Base-by-base conservation (phyloP, 2,888 invertebrate genomes). In the Nezara viridula region DNA sequence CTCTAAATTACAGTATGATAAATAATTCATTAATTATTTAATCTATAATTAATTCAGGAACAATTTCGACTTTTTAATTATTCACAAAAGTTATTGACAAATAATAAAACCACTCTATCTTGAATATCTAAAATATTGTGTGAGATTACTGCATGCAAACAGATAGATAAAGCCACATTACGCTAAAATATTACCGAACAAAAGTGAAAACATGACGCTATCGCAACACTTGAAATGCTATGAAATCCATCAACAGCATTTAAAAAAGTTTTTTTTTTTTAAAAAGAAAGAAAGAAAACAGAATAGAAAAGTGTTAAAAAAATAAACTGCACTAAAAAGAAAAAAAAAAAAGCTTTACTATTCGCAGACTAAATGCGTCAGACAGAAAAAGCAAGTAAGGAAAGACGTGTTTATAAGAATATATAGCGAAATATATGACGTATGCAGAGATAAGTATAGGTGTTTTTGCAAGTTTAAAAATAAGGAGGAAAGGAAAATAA, bases 361-460 rank as follows among this genome's bases (percentile, higher is more conserved):
- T 73, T 73, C 66, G 66, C 37, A 73, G 66, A 73, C 44, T n/a
- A 81, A 81, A 47, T 81, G 81, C 81, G 81, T 81, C 81, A 81
- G 81, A 81, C 81, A 81, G 81, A 81, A 81, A 81, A 81, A 81
- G 44, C 37, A 40, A 81, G 44, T 44, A 47, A 81, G 40, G n/a
- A 44, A 44, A 81, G 81, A 44, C 40, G 44, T 77, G 77, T 77
- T 77, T 40, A 21, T 12, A 81, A 81, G 81, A 40, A 81, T 44
- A n/a, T 44, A 40, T 81, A 81, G 44, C 24, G 81, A 81, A 77
- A 47, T 81, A 81, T 44, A 40, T 81, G 44, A 47, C 81, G 81
- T 44, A 44, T 24, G 40, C n/a, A n/a, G 81, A 44, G 81, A 81
- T 81, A 81, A 81, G 81, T 47, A 40, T 24, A 81, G 44, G 81